Evolutionary conservation across 2,888 invertebrate species (phyloP).

Genomic region (Gortyna flavago): DNA sequence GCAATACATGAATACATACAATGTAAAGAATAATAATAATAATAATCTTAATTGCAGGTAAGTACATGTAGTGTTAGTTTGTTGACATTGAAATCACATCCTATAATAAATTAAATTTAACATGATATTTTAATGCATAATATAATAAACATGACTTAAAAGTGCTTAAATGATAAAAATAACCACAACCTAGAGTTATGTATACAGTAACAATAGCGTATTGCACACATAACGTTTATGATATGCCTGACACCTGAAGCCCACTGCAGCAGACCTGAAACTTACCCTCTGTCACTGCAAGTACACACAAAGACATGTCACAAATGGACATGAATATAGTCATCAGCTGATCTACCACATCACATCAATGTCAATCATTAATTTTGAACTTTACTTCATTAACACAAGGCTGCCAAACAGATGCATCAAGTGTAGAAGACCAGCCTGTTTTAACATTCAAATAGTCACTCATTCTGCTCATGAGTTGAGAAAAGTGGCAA

Average conservation of each 20-base stretch:
- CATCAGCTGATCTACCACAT: constrained; percentile 81
- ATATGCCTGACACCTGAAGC: constrained; percentile 25
- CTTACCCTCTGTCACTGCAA: constrained; percentile 72
- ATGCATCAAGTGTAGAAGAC: constrained; percentile 77
- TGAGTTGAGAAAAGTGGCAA: constrained; percentile 73
- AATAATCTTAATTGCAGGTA: not conserved
- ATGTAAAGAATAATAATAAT: not conserved
- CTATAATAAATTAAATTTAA: not conserved
- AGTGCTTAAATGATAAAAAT: constrained; percentile 12
- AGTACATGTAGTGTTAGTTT: constrained; percentile 10
- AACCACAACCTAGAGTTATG: not conserved
- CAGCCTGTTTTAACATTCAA: constrained; percentile 88
- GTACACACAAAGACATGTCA: constrained; percentile 68
- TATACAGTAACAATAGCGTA: constrained; percentile 31
- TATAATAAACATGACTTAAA: not conserved
- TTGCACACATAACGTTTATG: constrained; percentile 11
- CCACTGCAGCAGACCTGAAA: constrained; percentile 49
- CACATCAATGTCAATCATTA: constrained; percentile 51
- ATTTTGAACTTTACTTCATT: constrained; percentile 64
- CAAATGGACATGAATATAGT: constrained; percentile 65
- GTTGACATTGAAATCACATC: not conserved
- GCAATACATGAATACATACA: not conserved
- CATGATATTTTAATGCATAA: constrained; percentile 8
- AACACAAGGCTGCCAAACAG: constrained; percentile 65
- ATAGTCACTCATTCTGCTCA: constrained; percentile 86